Evolutionary conservation across 2,888 invertebrate genomes (phyloP), one percentile per base, ranked within the genome.

Genomic region (Xestia sexstrigata): DNA sequence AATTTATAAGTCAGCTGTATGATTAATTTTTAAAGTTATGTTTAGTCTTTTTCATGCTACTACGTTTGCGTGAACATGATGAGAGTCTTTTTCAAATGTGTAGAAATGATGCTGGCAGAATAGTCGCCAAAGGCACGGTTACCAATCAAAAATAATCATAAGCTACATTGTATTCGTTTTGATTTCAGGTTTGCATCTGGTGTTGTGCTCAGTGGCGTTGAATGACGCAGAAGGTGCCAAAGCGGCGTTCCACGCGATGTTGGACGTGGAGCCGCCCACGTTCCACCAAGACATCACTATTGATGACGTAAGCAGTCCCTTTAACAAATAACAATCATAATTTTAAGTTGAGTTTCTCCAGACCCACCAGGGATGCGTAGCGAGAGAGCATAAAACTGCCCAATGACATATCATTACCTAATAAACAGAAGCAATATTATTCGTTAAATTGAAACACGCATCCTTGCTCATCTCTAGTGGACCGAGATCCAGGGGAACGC

Each of bases 151-250:
- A 58, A 55, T 26, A 26, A 55, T 13, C 0, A 15, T 13, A 58
- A 39, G 4, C 39, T 23, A 23, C 39, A 42, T n/a, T 15, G 17
- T 65, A 23, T 63, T 63, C n/a, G 15, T 63, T 42, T 65, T 65
- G 8, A 65, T 66, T 82, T 0, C 97, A 92, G 99, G 99, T 65
- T 97, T 99, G 85, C 99, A 99, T 94, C 97, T 99, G 75, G 98
- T 99, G 77, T 94, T 99, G 45, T 99, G 99, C 90, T 98, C 98
- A 87, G 98, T 98, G 92, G 98, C 99, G n/a, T 95, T 99, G 83
- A 98, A 98, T 55, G 99, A 99, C 95, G 97, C 98, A 17, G 99
- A 99, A 79, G 99, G 99, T 91, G 99, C 99, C 97, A 98, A 99
- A 94, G 98, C 98, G 81, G 98, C 99, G 0, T 99, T 99, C 95